Evolutionary conservation across 2,113 vertebrate genomes (phyloP).

Genomic region (Salminus brasiliensis): DNA sequence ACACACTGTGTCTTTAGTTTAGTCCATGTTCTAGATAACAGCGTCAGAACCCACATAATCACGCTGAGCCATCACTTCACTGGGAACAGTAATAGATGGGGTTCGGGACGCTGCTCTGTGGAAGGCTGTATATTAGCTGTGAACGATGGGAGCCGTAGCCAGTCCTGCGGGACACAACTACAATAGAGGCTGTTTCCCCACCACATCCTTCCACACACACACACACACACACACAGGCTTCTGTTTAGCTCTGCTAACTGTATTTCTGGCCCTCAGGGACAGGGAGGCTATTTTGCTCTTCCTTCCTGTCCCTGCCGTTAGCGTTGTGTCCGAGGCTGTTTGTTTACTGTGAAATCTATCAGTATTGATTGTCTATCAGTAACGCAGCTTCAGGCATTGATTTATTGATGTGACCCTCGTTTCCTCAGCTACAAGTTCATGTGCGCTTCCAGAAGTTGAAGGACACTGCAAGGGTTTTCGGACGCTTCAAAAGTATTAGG

Average conservation of each 20-base stretch:
- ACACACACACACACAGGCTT: neutral
- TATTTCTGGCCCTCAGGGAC: slow-evolving; percentile 28
- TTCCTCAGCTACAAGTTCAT: too few relatives aligned
- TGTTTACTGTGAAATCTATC: neutral
- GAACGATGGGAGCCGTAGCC: neutral
- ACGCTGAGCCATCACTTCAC: neutral
- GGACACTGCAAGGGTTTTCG: too few relatives aligned
- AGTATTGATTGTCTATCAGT: neutral
- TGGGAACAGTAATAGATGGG: too few relatives aligned
- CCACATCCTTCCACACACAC: slow-evolving; percentile 19
- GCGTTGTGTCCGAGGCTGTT: too few relatives aligned
- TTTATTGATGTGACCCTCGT: neutral
- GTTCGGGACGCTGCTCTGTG: neutral
- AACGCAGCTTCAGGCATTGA: neutral
- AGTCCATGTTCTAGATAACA: too few relatives aligned
- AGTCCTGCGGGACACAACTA: neutral
- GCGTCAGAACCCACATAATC: too few relatives aligned
- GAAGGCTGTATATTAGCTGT: neutral
- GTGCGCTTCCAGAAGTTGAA: too few relatives aligned
- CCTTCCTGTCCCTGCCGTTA: slow-evolving; percentile 5
- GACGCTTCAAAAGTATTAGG: too few relatives aligned
- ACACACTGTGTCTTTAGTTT: too few relatives aligned
- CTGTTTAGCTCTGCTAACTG: neutral
- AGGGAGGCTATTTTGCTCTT: slow-evolving; percentile 25
- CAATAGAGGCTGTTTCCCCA: slow-evolving; percentile 13